Percentiles rank a stretch among this genome's conserved stretches.
phyloP scores from a whole-genome alignment of 2,888 invertebrate genomes.

The Netelia fuscicornis region DNA sequence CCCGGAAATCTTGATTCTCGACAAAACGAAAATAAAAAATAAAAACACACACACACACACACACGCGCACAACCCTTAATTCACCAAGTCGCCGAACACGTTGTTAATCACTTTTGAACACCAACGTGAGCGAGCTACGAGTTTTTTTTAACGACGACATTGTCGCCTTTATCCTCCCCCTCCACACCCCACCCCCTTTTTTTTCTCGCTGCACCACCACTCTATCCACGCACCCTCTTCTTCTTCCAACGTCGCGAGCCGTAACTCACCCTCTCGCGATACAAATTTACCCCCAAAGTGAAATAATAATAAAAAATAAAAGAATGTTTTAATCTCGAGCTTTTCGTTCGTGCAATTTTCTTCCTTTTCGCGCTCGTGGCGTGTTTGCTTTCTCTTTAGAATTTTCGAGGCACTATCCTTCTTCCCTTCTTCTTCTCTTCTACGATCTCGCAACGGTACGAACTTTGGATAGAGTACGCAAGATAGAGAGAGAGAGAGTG shows the following conservation, averaged over 20 bases:
- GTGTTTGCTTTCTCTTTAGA: neutral
- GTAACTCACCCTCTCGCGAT: too few species aligned
- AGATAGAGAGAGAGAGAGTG: neutral
- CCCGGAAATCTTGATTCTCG: too few species aligned
- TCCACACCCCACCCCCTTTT: neutral
- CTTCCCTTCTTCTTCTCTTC: neutral
- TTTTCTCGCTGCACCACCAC: too few species aligned
- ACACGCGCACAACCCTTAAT: neutral
- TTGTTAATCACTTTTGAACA: conserved; percentile 63
- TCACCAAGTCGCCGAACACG: conserved; percentile 19
- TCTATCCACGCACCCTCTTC: too few species aligned
- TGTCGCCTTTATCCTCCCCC: conserved; percentile 4
- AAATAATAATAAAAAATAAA: conserved; percentile 1
- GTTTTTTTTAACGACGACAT: conserved; percentile 25
- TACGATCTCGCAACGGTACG: neutral
- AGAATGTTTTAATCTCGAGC: conserved; percentile 59
- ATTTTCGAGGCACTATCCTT: neutral
- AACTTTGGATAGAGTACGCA: neutral
- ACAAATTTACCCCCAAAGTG: neutral
- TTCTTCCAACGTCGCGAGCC: too few species aligned
- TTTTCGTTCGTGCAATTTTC: conserved; percentile 14
- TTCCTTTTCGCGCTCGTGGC: conserved; percentile 32
- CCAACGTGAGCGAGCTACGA: conserved; percentile 27
- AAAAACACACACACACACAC: conserved; percentile 18
- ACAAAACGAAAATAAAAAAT: neutral